These are phyloP conservation scores for Mamestra brassicae DNA, from an alignment of 2,888 invertebrate genomes.

Conservation along the genomic window DNA sequence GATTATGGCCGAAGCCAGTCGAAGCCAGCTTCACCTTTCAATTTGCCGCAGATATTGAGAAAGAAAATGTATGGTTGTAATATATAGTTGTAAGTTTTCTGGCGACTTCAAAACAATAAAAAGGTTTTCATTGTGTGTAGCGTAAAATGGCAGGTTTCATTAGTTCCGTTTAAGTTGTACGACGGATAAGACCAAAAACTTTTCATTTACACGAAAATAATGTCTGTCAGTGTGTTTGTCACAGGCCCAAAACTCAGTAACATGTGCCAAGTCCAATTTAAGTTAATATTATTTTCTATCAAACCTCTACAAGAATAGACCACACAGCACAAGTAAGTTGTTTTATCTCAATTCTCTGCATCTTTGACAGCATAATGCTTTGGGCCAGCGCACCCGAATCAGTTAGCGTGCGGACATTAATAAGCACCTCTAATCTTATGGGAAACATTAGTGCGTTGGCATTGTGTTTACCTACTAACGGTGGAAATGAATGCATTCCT, in stretches of 20 bases:
- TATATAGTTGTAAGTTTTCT: background rate
- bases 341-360: constrained; percentile 37
- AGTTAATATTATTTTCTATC: background rate
- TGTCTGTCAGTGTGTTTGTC: background rate
- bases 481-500: constrained; percentile 55
- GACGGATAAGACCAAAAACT: too few species aligned
- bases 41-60: constrained; percentile 16
- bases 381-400: constrained; percentile 34
- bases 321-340: constrained; percentile 30
- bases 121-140: background rate
- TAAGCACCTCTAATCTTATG: constrained; percentile 44
- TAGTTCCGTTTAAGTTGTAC: too few species aligned
- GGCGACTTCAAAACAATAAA: background rate
- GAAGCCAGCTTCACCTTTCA: background rate
- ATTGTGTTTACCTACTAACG: constrained; percentile 41
- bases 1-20: constrained; percentile 47
- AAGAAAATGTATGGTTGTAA: background rate
- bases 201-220: too few species aligned
- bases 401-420: constrained; percentile 49
- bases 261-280: too few species aligned
- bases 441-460: constrained; percentile 38
- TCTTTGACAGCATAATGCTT: constrained; percentile 31
- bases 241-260: background rate
- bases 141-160: background rate
- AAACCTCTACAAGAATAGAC: background rate